Percentiles rank a stretch among this genome's conserved stretches.
These are phyloP conservation scores for Oreocharis arfaki DNA, from an alignment of 2,113 vertebrate species.

Conservation along the genomic window DNA sequence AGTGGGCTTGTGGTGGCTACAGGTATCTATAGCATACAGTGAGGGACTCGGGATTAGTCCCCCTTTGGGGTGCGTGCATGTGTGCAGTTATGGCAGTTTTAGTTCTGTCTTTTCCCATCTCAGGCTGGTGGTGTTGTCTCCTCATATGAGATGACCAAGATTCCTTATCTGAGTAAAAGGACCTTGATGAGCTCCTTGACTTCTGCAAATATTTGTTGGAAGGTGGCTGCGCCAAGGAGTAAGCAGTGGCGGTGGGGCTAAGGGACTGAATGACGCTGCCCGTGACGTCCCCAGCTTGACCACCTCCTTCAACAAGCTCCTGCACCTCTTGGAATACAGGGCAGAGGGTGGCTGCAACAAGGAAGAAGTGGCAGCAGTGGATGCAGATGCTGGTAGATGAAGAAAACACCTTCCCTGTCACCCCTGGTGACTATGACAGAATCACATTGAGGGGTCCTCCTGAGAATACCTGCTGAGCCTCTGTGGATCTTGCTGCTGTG, in stretches of 20 bases:
- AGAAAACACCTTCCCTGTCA: no score
- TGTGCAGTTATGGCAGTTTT: not conserved
- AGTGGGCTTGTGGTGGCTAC: not conserved
- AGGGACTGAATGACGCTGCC: not conserved
- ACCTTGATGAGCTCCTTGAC: not conserved
- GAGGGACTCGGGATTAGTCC: not conserved
- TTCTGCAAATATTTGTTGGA: not conserved
- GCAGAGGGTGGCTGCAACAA: not conserved
- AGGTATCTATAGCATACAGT: not conserved
- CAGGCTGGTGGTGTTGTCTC: not conserved
- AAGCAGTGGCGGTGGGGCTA: not conserved
- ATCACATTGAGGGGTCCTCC: no score
- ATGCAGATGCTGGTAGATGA: no score
- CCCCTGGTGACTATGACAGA: no score
- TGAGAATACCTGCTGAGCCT: no score
- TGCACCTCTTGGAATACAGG: not conserved
- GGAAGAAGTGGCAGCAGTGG: not conserved
- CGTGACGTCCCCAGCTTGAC: not conserved
- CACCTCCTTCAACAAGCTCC: not conserved
- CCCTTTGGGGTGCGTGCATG: not conserved
- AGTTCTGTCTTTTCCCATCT: not conserved
- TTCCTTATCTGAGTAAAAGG: not conserved
- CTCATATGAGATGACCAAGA: not conserved
- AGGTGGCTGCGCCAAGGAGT: not conserved
- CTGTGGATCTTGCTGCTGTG: no score